Base-by-base conservation (phyloP, 2,888 invertebrate genomes). In the Keiferia lycopersicella region DNA sequence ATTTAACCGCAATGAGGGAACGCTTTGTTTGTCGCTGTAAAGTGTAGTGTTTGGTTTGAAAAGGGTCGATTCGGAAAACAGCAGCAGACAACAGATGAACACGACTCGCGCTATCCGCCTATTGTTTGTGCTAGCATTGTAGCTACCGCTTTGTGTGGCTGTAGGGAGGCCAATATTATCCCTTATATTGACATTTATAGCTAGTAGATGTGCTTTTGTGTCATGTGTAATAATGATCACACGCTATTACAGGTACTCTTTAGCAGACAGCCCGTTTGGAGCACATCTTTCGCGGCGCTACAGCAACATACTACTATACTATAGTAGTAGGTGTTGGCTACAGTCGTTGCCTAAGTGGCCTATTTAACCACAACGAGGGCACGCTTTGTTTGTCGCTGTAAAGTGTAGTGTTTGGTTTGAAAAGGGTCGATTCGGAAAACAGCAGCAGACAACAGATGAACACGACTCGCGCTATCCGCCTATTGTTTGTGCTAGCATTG, bases 61-160 rank as follows among this genome's bases (percentile, higher is more conserved):
- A 53, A 26, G 34, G 56, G 56, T 56, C 56, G 56, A 56, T 56
- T 30, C n/a, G n/a, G 30, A 56, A 56, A n/a, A 56, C 51, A 53
- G 22, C 51, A n/a, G n/a, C 20, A 6, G 22, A 59, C 41, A 38
- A 4, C 3, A 26, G 6, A 2, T 45, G 50, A 50, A 61, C 63
- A 69, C 69, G 73, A 73, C 71, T 72, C 75, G 75, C 75, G 70
- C 66, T 71, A 71, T 67, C 70, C 68, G 65, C 66, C 71, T 66
- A 76, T 83, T 85, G 84, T 86, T 78, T 78, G 76, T 69, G 77
- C 70, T 77, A 76, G 69, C 73, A 74, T 77, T 72, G 74, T 71
- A 77, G 81, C 83, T 70, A 74, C 73, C 72, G 77, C 75, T 78
- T 77, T 76, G 76, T 75, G 75, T 18, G 16, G 50, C n/a, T 22